phyloP scores from a whole-genome alignment of 2,113 vertebrate species.

The Neogale vison region DNA sequence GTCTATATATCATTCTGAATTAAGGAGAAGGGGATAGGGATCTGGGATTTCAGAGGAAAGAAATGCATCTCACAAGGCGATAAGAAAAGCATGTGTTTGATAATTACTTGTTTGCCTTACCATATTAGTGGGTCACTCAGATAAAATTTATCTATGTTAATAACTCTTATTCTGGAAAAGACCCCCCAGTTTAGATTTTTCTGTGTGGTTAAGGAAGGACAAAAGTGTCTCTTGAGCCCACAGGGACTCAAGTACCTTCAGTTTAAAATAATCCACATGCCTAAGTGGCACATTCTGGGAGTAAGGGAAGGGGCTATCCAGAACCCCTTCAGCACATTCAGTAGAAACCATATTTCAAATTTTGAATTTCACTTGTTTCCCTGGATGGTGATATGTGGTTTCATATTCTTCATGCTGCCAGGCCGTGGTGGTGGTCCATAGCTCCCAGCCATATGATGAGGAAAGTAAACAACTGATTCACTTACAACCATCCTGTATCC shows the following conservation, averaged over 20 bases:
- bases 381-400: background rate
- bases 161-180: background rate
- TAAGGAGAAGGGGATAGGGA: background rate
- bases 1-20: background rate
- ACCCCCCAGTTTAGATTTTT: background rate
- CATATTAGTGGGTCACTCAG: background rate
- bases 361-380: background rate
- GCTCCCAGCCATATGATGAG: background rate
- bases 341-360: background rate
- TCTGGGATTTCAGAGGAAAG: background rate
- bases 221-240: background rate
- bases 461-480: background rate
- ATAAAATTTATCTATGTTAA: background rate
- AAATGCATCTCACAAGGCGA: background rate
- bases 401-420: background rate
- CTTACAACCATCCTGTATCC: background rate
- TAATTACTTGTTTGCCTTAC: background rate
- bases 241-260: background rate
- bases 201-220: background rate
- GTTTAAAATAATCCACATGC: background rate
- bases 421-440: background rate
- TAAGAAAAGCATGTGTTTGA: background rate
- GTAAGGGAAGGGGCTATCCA: background rate
- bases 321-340: background rate
- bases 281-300: background rate